A percentile compares a stretch with the other conserved stretches of the same genome.
Conservation (phyloP, 2,797 vertebrate genomes). For the Threskiornis aethiopicus region DNA sequence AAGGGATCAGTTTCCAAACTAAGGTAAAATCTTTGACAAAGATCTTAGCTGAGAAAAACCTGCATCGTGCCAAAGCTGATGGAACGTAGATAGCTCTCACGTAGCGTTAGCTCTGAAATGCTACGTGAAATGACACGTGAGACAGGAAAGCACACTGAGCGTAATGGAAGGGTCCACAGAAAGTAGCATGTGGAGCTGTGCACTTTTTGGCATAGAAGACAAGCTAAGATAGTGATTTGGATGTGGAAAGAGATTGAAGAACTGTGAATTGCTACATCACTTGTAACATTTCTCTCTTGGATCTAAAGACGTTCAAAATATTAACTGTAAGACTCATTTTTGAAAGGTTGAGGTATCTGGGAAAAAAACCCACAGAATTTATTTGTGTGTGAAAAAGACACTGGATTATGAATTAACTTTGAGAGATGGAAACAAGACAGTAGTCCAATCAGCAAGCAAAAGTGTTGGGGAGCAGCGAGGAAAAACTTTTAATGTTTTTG, state of each 20-base stretch:
- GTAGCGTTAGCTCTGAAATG: background rate
- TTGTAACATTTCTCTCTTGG: background rate
- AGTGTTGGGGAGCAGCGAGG: background rate
- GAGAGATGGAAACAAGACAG: background rate
- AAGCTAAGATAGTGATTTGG: conserved; percentile 1
- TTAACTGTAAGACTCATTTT: background rate
- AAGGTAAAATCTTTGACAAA: background rate
- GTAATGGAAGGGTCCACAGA: background rate
- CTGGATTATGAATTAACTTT: background rate
- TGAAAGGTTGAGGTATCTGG: background rate
- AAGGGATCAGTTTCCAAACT: background rate
- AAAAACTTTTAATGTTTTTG: background rate
- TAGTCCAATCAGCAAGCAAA: background rate
- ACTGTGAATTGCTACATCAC: background rate
- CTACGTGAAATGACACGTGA: accelerated
- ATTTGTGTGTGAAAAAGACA: background rate
- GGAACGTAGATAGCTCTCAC: background rate
- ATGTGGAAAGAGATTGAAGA: background rate
- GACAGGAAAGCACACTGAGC: background rate
- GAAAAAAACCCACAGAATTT: background rate
- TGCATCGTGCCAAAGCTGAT: background rate
- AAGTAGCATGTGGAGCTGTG: background rate
- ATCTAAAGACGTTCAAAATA: background rate
- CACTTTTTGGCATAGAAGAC: background rate
- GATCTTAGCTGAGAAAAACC: background rate